Evolutionary conservation across 2,888 invertebrate genomes (phyloP).

Genomic region (Craniophora ligustri): DNA sequence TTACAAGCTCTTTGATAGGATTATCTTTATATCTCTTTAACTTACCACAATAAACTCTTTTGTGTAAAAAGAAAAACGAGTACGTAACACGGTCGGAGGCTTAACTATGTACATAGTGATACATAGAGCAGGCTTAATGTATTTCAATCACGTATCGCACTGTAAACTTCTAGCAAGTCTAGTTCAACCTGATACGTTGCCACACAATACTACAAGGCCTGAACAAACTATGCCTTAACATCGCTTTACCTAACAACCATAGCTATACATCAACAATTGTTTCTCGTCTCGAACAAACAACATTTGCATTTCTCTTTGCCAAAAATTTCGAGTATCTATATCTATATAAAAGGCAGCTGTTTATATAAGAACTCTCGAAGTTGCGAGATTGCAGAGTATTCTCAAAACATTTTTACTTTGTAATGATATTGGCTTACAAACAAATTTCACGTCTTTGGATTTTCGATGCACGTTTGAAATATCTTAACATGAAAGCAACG

Average conservation of each 20-base stretch:
- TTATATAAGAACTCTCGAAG: slow-evolving; percentile 28
- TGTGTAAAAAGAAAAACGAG: too few species aligned
- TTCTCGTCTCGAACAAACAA: slow-evolving; percentile 14
- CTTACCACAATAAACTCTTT: too few species aligned
- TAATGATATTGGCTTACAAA: slow-evolving; percentile 33
- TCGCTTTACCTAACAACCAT: slow-evolving; percentile 1
- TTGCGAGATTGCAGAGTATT: slow-evolving; percentile 24
- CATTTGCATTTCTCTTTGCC: slow-evolving; percentile 28
- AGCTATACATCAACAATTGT: slow-evolving; percentile 16
- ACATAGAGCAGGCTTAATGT: slow-evolving; percentile 52
- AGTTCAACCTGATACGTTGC: slow-evolving; percentile 14
- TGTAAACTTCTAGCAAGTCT: slow-evolving; percentile 8
- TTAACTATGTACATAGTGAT: neutral
- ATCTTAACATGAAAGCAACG: slow-evolving; percentile 19
- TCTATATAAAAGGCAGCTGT: slow-evolving; percentile 18
- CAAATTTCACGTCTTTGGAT: slow-evolving; percentile 27
- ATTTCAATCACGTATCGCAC: slow-evolving; percentile 62
- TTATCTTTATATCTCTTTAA: too few species aligned
- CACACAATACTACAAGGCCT: slow-evolving; percentile 15
- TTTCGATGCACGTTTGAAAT: slow-evolving; percentile 34
- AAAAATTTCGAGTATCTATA: slow-evolving; percentile 10
- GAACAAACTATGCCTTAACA: slow-evolving; percentile 9
- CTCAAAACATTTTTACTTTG: slow-evolving; percentile 45
- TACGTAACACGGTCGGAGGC: neutral
- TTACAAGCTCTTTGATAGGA: neutral